phyloP scores from a whole-genome alignment of 2,888 invertebrate genomes.

The Suillia variegata region DNA sequence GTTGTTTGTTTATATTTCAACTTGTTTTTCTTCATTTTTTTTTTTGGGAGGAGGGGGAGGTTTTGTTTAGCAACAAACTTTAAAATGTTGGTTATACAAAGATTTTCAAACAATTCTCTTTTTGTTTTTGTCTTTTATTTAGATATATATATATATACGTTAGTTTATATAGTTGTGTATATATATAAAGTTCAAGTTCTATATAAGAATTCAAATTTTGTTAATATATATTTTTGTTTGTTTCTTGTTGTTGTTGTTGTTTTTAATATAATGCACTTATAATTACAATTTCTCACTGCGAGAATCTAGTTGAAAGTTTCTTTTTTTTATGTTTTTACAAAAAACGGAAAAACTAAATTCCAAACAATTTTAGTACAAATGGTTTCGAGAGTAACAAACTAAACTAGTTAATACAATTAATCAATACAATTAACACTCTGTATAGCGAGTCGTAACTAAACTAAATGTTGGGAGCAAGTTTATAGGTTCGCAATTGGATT shows the following conservation, averaged over 20 bases:
- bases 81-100: not conserved
- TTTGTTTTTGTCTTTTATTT: too few species aligned
- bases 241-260: constrained; percentile 16
- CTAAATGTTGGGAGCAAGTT: not conserved
- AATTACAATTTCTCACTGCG: not conserved
- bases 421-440: constrained; percentile 1
- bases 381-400: not conserved
- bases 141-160: not conserved
- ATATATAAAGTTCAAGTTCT: constrained; percentile 1
- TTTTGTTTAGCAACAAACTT: not conserved
- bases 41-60: too few species aligned
- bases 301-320: too few species aligned
- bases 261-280: constrained; percentile 45
- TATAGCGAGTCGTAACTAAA: not conserved
- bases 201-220: constrained; percentile 14
- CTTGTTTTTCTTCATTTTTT: not conserved
- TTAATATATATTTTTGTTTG: constrained; percentile 26
- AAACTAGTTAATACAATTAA: not conserved
- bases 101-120: too few species aligned
- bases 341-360: not conserved
- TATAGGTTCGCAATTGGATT: too few species aligned
- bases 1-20: not conserved
- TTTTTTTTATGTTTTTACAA: not conserved
- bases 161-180: constrained; percentile 8
- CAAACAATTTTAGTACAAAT: not conserved